A percentile compares a stretch with the other conserved stretches of the same genome.
Evolutionary conservation across 2,888 invertebrate genomes (phyloP).

Genomic region (Troglohyphantes excavatus): DNA sequence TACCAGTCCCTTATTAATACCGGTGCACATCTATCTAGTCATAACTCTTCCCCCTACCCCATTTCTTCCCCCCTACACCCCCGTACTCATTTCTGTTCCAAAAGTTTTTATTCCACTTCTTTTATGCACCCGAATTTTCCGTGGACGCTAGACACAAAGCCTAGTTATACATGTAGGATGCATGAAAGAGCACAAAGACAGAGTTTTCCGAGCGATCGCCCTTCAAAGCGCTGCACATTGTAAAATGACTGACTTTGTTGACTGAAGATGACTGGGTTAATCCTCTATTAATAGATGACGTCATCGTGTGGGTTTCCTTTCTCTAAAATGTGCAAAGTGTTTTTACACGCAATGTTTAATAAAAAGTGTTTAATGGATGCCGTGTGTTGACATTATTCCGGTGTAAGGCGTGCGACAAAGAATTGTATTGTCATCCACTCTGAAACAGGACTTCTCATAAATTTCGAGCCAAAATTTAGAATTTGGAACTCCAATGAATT

Average conservation of each 20-base stretch:
- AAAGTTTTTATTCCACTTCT: neutral
- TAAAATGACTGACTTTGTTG: conserved; percentile 43
- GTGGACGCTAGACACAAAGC: conserved; percentile 9
- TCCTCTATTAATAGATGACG: conserved; percentile 21
- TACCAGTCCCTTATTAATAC: conserved; percentile 6
- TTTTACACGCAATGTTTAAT: too few relatives aligned
- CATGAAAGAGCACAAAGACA: conserved; percentile 23
- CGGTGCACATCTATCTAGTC: conserved; percentile 32
- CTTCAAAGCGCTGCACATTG: conserved; percentile 15
- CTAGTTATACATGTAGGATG: conserved; percentile 15
- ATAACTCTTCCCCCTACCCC: conserved; percentile 5
- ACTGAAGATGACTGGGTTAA: conserved; percentile 29
- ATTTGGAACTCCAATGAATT: too few relatives aligned
- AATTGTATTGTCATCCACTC: too few relatives aligned
- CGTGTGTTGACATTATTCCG: too few relatives aligned
- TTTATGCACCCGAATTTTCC: conserved; percentile 32
- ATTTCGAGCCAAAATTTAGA: too few relatives aligned
- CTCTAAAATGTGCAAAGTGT: neutral
- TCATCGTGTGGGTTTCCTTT: neutral
- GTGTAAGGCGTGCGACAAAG: too few relatives aligned
- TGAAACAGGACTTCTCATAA: too few relatives aligned
- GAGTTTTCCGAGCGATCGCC: conserved; percentile 23
- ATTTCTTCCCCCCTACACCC: conserved; percentile 7
- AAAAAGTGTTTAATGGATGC: too few relatives aligned
- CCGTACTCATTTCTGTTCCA: conserved; percentile 5